Conservation (phyloP, 2,888 invertebrate genomes). For the Phortica okadai region DNA sequence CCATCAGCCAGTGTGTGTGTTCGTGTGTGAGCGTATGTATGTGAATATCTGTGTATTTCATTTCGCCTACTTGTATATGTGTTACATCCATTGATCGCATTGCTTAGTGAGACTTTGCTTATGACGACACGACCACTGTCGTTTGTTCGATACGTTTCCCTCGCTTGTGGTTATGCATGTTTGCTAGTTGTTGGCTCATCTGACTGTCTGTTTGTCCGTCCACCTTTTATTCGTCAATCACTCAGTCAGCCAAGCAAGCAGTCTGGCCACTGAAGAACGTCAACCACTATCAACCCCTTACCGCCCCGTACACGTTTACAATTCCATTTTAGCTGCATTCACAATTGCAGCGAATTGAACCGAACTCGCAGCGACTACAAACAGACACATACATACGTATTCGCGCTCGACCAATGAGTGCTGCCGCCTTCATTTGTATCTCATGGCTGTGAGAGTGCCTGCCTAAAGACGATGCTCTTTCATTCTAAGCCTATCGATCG, state of each 20-base stretch:
- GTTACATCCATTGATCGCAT: conserved; percentile 60
- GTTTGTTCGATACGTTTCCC: conserved; percentile 47
- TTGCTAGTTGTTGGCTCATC: conserved; percentile 44
- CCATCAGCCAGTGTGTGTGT: conserved; percentile 47
- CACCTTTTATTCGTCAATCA: conserved; percentile 35
- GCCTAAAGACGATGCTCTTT: neutral
- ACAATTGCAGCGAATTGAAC: conserved; percentile 9
- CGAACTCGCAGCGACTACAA: conserved; percentile 4
- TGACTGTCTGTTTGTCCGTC: conserved; percentile 37
- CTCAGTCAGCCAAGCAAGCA: conserved; percentile 16
- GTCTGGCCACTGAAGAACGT: conserved; percentile 9
- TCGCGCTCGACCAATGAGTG: conserved; percentile 29
- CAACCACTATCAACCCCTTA: conserved; percentile 51
- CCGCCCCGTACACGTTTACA: neutral
- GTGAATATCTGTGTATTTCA: neutral
- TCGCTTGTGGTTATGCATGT: conserved; percentile 66
- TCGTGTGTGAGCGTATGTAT: neutral
- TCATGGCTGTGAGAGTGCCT: neutral
- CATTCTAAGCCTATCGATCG: conserved; percentile 27
- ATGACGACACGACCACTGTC: conserved; percentile 28
- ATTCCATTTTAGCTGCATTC: neutral
- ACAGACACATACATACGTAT: conserved; percentile 1
- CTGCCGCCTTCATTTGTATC: neutral
- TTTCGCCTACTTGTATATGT: neutral
- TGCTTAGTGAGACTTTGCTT: conserved; percentile 7